These are phyloP conservation scores for Ochotona curzoniae DNA, from an alignment of 2,113 vertebrate species.

Conservation along the genomic window DNA sequence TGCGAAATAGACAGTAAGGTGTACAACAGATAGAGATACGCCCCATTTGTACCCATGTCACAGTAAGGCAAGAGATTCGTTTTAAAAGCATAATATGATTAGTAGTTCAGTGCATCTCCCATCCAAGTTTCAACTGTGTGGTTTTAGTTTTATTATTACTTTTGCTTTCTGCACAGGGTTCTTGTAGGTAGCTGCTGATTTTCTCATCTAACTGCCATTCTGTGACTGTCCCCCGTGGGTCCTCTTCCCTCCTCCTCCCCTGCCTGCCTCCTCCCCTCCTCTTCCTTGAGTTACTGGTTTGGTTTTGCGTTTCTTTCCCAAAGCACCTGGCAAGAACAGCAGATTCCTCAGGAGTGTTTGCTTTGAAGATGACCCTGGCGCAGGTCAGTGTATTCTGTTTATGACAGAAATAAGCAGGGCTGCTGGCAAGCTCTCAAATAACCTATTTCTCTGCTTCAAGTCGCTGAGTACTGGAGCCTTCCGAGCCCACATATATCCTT, in stretches of 20 bases:
- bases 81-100: constrained; percentile 1
- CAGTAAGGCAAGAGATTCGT: neutral
- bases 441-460: neutral
- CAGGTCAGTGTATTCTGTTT: neutral
- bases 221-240: neutral
- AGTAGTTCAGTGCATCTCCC: neutral
- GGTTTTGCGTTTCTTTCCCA: constrained; percentile 2
- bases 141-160: constrained; percentile 1
- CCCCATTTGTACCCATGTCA: neutral
- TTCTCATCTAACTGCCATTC: neutral
- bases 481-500: neutral
- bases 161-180: neutral
- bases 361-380: neutral
- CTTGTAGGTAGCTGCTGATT: neutral
- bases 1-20: neutral
- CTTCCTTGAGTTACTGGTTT: neutral
- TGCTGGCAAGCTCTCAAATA: neutral
- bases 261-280: neutral
- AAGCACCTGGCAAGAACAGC: neutral
- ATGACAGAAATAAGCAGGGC: neutral
- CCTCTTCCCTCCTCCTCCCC: neutral
- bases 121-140: neutral
- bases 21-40: neutral
- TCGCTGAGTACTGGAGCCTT: neutral
- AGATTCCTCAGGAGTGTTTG: constrained; percentile 24